These are phyloP conservation scores for Timema cristinae DNA, from an alignment of 2,888 invertebrate species.

Conservation along the genomic window DNA sequence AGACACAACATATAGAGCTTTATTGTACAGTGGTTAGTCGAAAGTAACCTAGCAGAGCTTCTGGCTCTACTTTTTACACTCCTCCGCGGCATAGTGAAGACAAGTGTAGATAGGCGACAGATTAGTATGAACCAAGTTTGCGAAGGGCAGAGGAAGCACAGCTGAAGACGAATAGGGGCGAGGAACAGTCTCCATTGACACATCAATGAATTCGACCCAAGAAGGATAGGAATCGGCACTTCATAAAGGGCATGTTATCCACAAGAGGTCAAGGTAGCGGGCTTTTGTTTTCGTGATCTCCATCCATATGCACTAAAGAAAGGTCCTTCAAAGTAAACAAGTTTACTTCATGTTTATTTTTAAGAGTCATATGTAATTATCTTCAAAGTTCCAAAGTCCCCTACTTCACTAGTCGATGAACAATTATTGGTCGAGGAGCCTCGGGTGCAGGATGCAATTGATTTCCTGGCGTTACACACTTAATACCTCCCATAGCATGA, in stretches of 20 bases:
- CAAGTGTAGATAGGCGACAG: neutral
- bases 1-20: neutral
- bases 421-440: too few species aligned
- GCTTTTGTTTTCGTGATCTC: too few species aligned
- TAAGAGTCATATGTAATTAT: too few species aligned
- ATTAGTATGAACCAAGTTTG: neutral
- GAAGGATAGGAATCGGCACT: neutral
- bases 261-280: neutral
- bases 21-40: neutral
- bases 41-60: neutral
- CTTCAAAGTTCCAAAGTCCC: too few species aligned
- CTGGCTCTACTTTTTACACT: neutral
- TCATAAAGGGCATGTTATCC: neutral
- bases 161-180: neutral
- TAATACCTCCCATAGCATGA: too few species aligned
- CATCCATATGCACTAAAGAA: too few species aligned
- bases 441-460: too few species aligned
- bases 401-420: too few species aligned
- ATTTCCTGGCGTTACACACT: too few species aligned
- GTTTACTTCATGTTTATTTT: too few species aligned
- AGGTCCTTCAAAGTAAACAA: too few species aligned
- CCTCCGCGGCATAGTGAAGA: neutral
- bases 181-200: neutral
- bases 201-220: neutral
- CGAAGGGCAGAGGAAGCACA: constrained; percentile 2